phyloP scores from a whole-genome alignment of 37 sponge, comb jelly and placozoan genomes.

The Cladorhizidae sp. region DNA sequence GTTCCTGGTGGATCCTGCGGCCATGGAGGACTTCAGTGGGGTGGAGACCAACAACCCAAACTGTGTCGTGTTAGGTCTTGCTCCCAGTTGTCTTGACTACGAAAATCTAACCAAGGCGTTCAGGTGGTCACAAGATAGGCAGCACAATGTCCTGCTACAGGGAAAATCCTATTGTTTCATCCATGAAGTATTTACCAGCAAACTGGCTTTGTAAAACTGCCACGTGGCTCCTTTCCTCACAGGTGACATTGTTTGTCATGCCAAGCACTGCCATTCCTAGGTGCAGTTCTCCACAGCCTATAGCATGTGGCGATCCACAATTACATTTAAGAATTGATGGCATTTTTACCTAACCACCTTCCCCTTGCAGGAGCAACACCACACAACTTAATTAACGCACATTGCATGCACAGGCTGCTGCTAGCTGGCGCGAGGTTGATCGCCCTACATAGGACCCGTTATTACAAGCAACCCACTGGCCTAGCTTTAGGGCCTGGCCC shows the following conservation, averaged over 20 bases:
- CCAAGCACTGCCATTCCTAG: too few species aligned
- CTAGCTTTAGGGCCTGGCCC: constrained; percentile 76
- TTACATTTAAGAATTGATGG: too few species aligned
- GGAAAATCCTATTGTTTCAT: not conserved
- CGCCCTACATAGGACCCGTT: constrained; percentile 68
- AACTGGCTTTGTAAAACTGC: too few species aligned
- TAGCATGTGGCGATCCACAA: too few species aligned
- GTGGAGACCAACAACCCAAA: constrained; percentile 20
- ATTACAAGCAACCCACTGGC: constrained; percentile 55
- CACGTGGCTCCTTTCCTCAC: too few species aligned
- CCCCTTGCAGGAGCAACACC: too few species aligned
- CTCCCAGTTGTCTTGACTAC: constrained; percentile 55
- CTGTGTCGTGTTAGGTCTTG: constrained; percentile 73
- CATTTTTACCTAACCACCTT: too few species aligned
- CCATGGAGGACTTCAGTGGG: constrained; percentile 68
- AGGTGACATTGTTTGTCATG: too few species aligned
- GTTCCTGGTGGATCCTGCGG: constrained; percentile 35
- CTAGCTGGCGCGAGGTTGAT: constrained; percentile 38
- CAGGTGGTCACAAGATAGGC: constrained; percentile 34
- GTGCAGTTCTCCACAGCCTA: too few species aligned
- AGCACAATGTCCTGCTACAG: not conserved
- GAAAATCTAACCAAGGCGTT: constrained; percentile 63
- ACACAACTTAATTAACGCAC: too few species aligned
- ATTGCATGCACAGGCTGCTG: constrained; percentile 24
- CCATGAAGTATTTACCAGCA: not conserved